Evolutionary conservation across 2,888 invertebrate species (phyloP).

Genomic region (Drosophila stalkeri): DNA sequence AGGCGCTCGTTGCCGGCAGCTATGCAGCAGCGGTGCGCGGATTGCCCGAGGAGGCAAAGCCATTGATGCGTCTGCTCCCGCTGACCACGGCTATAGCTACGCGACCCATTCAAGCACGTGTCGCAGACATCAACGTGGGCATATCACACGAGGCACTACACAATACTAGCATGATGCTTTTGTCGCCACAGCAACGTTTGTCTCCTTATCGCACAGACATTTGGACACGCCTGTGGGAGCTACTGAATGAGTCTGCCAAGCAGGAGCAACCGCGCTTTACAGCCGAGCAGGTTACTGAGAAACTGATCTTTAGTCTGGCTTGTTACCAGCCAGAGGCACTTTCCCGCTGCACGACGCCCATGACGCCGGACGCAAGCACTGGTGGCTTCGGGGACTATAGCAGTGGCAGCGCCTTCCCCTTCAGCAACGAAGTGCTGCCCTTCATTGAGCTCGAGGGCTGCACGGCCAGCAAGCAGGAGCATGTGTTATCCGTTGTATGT

Average conservation of each 20-base stretch:
- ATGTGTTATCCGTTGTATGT: conserved; percentile 92
- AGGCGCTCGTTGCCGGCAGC: conserved; percentile 92
- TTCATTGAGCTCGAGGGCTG: conserved; percentile 94
- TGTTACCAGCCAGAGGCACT: conserved; percentile 95
- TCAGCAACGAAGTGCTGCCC: conserved; percentile 88
- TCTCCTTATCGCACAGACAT: conserved; percentile 93
- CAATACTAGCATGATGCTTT: conserved; percentile 93
- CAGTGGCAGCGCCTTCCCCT: conserved; percentile 85
- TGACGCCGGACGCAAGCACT: conserved; percentile 88
- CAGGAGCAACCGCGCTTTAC: conserved; percentile 88
- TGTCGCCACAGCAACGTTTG: conserved; percentile 93
- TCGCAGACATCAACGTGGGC: conserved; percentile 87
- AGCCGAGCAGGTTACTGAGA: conserved; percentile 90
- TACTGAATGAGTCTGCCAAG: conserved; percentile 87
- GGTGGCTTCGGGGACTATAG: conserved; percentile 86
- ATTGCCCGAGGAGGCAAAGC: conserved; percentile 89
- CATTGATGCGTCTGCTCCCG: conserved; percentile 90
- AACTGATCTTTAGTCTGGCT: conserved; percentile 91
- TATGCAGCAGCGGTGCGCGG: conserved; percentile 90
- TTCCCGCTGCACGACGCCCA: conserved; percentile 93
- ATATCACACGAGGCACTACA: conserved; percentile 91
- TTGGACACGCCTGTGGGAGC: conserved; percentile 93
- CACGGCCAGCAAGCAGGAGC: conserved; percentile 95
- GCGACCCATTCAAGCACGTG: conserved; percentile 84
- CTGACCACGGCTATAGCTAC: conserved; percentile 87